Evolutionary conservation across 35 echinoderm and acorn worm species (phyloP), one percentile per base, ranked within the genome.

Genomic region (Ophioderma brevispina): DNA sequence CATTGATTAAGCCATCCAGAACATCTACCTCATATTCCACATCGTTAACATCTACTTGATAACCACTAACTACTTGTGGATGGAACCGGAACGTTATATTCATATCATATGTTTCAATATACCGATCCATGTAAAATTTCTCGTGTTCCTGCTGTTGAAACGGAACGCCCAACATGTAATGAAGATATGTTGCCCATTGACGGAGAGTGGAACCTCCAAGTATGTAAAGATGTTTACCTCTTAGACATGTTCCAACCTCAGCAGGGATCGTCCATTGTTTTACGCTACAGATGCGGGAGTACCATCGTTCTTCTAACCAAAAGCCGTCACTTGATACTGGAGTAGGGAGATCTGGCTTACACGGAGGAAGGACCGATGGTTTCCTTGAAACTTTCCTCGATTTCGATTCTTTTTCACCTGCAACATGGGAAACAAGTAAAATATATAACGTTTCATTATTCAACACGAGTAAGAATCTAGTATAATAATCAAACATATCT

Each of bases 81-180:
- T 92, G 90, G 79, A 91, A 91, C 36, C 78, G 39, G 36, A 91
- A 91, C 30, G 63, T 91, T 2, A 85, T 30, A n/a, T 79, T 84
- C 18, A 89, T 5, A 39, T 55, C 35, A 25, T 37, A 28, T 15
- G 81, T 52, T 35, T 78, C 39, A 19, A 78, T 25, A 37, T 85
- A 85, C 36, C 63, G 5, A 64, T 85, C 46, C 32, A 64, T 64
- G 1, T 21, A 21, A 13, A 85, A 59, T 59, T 36, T 64, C 5
- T 36, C 33, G 3, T 33, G 14, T 4, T 52, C 42, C 18, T 21
- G 52, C 33, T 80, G 76, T 31, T 55, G 15, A 37, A 38, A 85
- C 0, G 46, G 82, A 10, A 59, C 30, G 1, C 87, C 87, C 34
- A 89, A 4, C 36, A 52, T 80, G 13, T 31, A 49, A 23, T 38